Evolutionary conservation across 2,113 vertebrate species (phyloP), one percentile per base, ranked within the genome.

Genomic region (Apteryx mantelli): DNA sequence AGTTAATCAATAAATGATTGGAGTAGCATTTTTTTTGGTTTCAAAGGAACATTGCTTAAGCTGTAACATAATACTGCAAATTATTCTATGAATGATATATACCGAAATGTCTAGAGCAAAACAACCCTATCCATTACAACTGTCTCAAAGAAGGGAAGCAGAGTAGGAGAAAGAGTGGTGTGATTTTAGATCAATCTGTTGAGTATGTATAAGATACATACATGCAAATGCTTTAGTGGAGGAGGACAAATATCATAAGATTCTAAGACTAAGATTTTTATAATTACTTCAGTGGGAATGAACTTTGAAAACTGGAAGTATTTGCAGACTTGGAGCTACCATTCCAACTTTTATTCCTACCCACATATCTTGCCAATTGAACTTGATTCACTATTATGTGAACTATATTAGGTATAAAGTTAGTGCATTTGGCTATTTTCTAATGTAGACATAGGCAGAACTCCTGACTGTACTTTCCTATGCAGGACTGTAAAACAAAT

Each of bases 1-100:
- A 89, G 87, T 87, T 78, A 86, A 95, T 95, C 91, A 95, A 91
- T 75, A 82, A 55, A 44, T 63, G 58, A 93, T 48, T 70, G 92
- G 40, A 75, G 48, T 4, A 10, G 34, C 25, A 46, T 14, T 19
- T 55, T 64, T 94, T 94, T 46, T 76, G 76, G 65, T 88, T 74
- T 82, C n/a, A 82, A 80, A 53, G 3, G 53, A 92, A 66, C 21
- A 44, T 86, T 83, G 71, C 77, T 78, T 89, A 78, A 78, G 26
- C 19, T n/a, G 53, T 36, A 89, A 83, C 93, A 86, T 56, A 65
- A 86, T 81, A 40, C 16, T 93, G 93, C 52, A 92, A 88, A 96
- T 88, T 64, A 63, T 90, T 91, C 94, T 87, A 70, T 71, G 91
- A 58, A 53, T 71, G 24, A 50, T 69, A 74, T 2, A 21, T 28